These are phyloP conservation scores for Caenorhabditis sulstoni DNA, from an alignment of 2,888 invertebrate genomes.

Conservation along the genomic window DNA sequence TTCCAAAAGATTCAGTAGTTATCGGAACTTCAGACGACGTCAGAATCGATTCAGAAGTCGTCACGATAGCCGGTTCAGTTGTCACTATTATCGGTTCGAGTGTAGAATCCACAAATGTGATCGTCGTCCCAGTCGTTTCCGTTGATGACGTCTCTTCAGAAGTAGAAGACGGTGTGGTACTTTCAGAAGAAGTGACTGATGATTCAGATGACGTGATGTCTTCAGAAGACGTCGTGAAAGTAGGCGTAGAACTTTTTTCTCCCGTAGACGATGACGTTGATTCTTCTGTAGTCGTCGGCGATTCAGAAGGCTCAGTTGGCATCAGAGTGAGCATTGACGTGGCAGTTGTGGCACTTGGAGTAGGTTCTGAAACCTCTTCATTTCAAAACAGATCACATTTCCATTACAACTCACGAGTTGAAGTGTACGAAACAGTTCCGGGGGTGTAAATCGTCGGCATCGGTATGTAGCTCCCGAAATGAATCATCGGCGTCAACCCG, in stretches of 20 bases:
- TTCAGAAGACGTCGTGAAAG: not conserved
- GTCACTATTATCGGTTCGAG: conserved; percentile 22
- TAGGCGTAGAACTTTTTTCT: conserved; percentile 5
- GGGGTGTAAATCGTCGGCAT: conserved; percentile 13
- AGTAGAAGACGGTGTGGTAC: not conserved
- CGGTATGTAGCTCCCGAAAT: conserved; percentile 35
- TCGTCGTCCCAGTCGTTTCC: conserved; percentile 24
- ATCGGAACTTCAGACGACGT: not conserved
- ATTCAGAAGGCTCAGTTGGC: not conserved
- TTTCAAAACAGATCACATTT: not conserved
- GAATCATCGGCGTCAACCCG: conserved; percentile 38
- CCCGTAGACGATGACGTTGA: conserved; percentile 14
- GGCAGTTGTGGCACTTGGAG: not conserved
- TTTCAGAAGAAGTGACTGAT: not conserved
- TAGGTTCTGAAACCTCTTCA: conserved; percentile 19
- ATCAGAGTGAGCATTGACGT: not conserved
- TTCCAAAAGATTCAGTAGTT: conserved; percentile 30
- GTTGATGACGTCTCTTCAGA: conserved; percentile 1
- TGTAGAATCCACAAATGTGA: conserved; percentile 41
- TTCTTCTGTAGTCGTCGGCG: not conserved
- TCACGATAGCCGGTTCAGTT: not conserved
- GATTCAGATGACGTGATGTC: not conserved
- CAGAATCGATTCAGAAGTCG: conserved; percentile 1
- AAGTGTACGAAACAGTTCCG: not conserved
- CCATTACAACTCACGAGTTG: conserved; percentile 6